A percentile compares a stretch with the other conserved stretches of the same genome.
phyloP scores from a whole-genome alignment of 2,888 invertebrate genomes.

The Mythimna ferrago region DNA sequence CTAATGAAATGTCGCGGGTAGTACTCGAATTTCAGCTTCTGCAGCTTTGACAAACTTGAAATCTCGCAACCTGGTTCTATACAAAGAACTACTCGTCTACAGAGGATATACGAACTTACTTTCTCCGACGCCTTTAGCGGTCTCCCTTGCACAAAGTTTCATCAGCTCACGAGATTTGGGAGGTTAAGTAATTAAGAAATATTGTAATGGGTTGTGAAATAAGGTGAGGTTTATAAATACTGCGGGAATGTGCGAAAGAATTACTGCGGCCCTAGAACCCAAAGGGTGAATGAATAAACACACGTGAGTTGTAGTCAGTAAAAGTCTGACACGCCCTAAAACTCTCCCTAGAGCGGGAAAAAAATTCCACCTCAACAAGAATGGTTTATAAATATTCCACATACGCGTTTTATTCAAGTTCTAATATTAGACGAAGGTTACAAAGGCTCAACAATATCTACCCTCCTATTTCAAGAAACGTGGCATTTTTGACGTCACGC shows the following conservation, averaged over 20 bases:
- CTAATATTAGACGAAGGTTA: slow-evolving; percentile 28
- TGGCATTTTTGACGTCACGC: slow-evolving; percentile 48
- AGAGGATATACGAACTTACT: slow-evolving; percentile 17
- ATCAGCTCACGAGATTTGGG: slow-evolving; percentile 29
- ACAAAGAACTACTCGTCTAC: slow-evolving; percentile 31
- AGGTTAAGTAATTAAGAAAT: slow-evolving; percentile 20
- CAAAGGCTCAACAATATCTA: slow-evolving; percentile 26
- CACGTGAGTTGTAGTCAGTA: too few species aligned
- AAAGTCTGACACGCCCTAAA: too few species aligned
- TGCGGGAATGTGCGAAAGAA: too few species aligned
- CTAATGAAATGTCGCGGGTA: slow-evolving; percentile 19
- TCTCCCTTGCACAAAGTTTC: slow-evolving; percentile 41
- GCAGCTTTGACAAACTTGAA: slow-evolving; percentile 48
- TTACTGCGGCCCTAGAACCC: too few species aligned
- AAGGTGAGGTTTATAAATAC: slow-evolving; percentile 5
- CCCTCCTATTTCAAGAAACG: slow-evolving; percentile 29
- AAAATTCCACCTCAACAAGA: too few species aligned
- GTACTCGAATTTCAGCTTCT: slow-evolving; percentile 32
- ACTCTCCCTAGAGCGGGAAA: too few species aligned
- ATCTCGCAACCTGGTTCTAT: slow-evolving; percentile 36
- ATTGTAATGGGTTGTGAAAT: slow-evolving; percentile 27
- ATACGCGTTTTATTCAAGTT: slow-evolving; percentile 4
- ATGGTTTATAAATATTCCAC: too few species aligned
- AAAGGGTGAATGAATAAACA: too few species aligned
- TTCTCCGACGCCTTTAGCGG: slow-evolving; percentile 21